Percentiles rank a stretch among this genome's conserved stretches.
Conservation (phyloP, 2,797 vertebrate genomes). For the Mergus octosetaceus region DNA sequence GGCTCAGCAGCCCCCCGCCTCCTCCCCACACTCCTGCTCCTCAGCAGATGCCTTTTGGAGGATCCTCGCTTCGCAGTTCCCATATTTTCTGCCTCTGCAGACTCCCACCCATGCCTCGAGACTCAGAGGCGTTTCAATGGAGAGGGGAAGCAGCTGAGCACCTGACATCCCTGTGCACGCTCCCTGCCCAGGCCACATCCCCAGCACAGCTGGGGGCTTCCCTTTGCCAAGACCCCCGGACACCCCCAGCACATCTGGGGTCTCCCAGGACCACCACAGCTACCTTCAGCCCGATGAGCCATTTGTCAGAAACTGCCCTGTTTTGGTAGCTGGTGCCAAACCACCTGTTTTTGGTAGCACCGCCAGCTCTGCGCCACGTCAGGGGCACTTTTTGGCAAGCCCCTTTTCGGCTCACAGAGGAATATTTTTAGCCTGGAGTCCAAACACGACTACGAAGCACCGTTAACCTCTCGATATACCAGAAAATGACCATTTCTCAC, state of each 20-base stretch:
- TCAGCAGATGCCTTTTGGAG: not conserved
- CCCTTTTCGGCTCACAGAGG: not conserved
- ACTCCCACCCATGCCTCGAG: not conserved
- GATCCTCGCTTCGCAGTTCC: not conserved
- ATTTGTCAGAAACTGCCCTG: not conserved
- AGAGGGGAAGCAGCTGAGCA: not conserved
- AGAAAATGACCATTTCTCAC: not conserved
- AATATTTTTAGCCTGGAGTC: conserved; percentile 5
- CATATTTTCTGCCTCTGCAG: not conserved
- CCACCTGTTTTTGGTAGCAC: not conserved
- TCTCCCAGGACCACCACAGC: not conserved
- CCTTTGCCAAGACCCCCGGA: not conserved
- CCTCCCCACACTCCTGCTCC: not conserved
- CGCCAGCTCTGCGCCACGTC: fast-evolving
- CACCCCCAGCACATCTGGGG: not conserved
- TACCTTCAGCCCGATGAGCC: fast-evolving
- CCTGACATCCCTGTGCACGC: too few species aligned
- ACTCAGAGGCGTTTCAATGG: not conserved
- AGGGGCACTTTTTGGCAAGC: not conserved
- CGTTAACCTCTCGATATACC: not conserved
- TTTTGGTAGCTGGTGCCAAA: not conserved
- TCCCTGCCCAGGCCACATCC: not conserved
- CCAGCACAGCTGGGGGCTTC: fast-evolving
- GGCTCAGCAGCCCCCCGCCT: not conserved
- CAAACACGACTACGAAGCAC: not conserved